phyloP scores from a whole-genome alignment of 2,888 invertebrate species.

The Plagiodera versicolora region DNA sequence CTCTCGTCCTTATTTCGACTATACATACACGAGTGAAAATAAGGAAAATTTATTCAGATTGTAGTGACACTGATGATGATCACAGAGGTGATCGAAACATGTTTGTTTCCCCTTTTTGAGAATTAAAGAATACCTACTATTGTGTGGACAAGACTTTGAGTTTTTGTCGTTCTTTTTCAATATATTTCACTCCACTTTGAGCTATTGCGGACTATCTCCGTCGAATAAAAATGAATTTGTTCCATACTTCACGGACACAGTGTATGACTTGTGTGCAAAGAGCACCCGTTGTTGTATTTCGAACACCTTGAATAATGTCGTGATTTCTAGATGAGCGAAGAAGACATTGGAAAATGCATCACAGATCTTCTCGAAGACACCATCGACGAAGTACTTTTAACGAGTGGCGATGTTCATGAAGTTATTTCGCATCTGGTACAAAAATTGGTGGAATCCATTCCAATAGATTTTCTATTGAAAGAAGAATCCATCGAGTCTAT shows the following conservation, averaged over 20 bases:
- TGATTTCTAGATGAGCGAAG: constrained; percentile 36
- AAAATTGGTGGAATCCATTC: constrained; percentile 40
- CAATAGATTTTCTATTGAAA: constrained; percentile 33
- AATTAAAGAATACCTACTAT: too few species aligned
- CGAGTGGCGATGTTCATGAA: constrained; percentile 35
- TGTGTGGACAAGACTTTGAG: too few species aligned
- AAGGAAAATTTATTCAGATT: not conserved
- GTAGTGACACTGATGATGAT: too few species aligned
- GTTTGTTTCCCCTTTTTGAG: too few species aligned
- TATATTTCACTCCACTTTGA: too few species aligned
- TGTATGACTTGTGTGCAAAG: too few species aligned
- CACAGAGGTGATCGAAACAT: too few species aligned
- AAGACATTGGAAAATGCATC: constrained; percentile 32
- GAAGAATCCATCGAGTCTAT: constrained; percentile 31
- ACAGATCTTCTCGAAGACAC: constrained; percentile 42
- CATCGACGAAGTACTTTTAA: constrained; percentile 37
- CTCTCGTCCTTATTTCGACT: not conserved
- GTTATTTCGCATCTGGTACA: constrained; percentile 40
- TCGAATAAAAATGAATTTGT: too few species aligned
- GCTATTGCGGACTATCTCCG: too few species aligned
- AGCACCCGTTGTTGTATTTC: not conserved
- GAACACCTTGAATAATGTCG: not conserved
- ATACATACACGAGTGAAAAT: not conserved
- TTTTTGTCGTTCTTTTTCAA: too few species aligned
- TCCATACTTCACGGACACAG: too few species aligned